A percentile compares a stretch with the other conserved stretches of the same genome.
Evolutionary conservation across 2,888 invertebrate genomes (phyloP).

Genomic region (Thymelicus lineola): DNA sequence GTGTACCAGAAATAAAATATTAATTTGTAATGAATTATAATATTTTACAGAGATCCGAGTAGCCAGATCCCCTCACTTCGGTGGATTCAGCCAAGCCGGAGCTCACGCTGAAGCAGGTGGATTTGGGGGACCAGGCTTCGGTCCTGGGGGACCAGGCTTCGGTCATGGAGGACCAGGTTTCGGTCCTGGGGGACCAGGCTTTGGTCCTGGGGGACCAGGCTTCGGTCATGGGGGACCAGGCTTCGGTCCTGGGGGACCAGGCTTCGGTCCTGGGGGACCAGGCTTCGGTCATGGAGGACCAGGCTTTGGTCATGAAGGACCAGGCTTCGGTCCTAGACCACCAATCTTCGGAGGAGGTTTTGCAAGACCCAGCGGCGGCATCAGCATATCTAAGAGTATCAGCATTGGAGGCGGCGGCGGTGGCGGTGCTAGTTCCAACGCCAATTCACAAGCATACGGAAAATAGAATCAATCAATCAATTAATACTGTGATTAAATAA

Average conservation of each 20-base stretch:
- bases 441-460: slow-evolving; percentile 40
- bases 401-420: slow-evolving; percentile 50
- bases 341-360: slow-evolving; percentile 7
- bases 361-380: slow-evolving; percentile 39
- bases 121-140: slow-evolving; percentile 13
- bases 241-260: slow-evolving; percentile 2
- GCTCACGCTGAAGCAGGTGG: slow-evolving; percentile 41
- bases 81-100: slow-evolving; percentile 43
- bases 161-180: not conserved
- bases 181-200: not conserved
- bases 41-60: slow-evolving; percentile 38
- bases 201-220: not conserved
- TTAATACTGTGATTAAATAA: too few species aligned
- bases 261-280: slow-evolving; percentile 3
- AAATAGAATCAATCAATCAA: slow-evolving; percentile 7
- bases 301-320: not conserved
- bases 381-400: slow-evolving; percentile 54
- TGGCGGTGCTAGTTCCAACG: slow-evolving; percentile 40
- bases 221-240: slow-evolving; percentile 14
- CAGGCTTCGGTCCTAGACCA: not conserved
- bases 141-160: not conserved
- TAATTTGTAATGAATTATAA: too few species aligned
- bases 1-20: too few species aligned
- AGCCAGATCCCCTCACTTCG: slow-evolving; percentile 47
- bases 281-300: not conserved